These are phyloP conservation scores for Nymphalis c-album DNA, from an alignment of 2,888 invertebrate species.

Conservation along the genomic window DNA sequence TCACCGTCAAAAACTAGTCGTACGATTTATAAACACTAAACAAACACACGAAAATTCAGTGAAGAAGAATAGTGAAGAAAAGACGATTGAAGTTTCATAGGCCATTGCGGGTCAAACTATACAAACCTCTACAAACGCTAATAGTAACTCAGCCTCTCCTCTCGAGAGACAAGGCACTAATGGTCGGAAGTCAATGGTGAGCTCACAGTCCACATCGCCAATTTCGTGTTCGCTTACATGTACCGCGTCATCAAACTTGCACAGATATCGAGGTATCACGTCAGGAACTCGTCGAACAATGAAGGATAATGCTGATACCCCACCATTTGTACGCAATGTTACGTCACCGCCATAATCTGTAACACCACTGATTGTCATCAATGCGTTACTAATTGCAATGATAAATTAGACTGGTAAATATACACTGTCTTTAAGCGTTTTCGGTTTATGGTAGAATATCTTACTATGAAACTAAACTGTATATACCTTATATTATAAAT, in stretches of 20 bases:
- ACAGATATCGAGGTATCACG: slow-evolving; percentile 86
- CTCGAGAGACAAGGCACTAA: slow-evolving; percentile 83
- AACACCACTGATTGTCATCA: neutral
- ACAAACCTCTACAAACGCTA: slow-evolving; percentile 85
- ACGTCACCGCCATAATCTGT: slow-evolving; percentile 90
- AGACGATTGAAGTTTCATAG: no score
- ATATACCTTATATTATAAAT: no score
- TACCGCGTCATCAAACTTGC: slow-evolving; percentile 88
- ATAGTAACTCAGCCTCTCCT: slow-evolving; percentile 86
- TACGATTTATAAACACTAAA: neutral
- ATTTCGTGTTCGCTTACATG: slow-evolving; percentile 91
- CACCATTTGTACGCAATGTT: slow-evolving; percentile 89
- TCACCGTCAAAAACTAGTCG: no score
- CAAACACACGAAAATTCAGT: neutral
- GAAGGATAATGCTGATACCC: slow-evolving; percentile 89
- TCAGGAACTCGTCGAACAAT: slow-evolving; percentile 92
- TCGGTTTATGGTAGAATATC: no score
- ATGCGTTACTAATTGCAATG: no score
- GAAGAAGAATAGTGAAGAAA: no score
- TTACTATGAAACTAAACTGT: no score
- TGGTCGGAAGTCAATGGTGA: slow-evolving; percentile 82
- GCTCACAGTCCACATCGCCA: slow-evolving; percentile 92
- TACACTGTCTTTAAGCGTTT: no score
- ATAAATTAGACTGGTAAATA: no score
- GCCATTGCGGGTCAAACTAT: no score